Base-by-base conservation (phyloP, 2,888 invertebrate species). In the Gonocerus acuteangulatus region DNA sequence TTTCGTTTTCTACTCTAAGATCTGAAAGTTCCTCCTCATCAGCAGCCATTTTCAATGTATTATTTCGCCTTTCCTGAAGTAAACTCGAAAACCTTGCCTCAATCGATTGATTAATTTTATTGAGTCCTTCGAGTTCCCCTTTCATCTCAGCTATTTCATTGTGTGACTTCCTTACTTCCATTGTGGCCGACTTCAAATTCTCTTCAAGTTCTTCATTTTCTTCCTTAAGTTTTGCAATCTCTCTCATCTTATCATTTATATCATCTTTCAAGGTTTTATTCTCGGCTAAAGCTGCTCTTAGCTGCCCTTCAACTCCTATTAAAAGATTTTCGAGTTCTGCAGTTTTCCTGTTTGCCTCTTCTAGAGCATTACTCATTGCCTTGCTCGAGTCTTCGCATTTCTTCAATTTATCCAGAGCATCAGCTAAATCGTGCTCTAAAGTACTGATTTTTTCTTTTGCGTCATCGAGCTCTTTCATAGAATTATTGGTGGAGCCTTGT, bases 251-350 rank as follows among this genome's bases (percentile, higher is more conserved):
- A 9, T 59, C 16, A 15, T 34, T 44, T 11, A 65, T 23, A n/a
- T 65, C 62, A 15, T 61, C 44, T 44, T 48, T 52, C 13, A 65
- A 36, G 2, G 45, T 47, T 15, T 48, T 59, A 34, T 60, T 61
- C 42, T 65, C 65, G n/a, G 65, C 59, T 21, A 56, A 18, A 13
- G 19, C 19, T 42, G 51, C 65, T 54, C 58, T 42, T n/a, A 63
- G 13, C 39, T 61, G 61, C 11, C 61, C 21, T 48, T 54, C 52
- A 34, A 23, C 34, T 22, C 47, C 47, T 2, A 16, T 9, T 1
- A 61, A 15, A 2, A 52, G 13, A 2, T 52, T 47, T 2, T 54
- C 45, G 16, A 61, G 34, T 42, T 52, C 47, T 1, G 2, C 19
- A 13, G 16, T 54, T 42, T 18, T 54, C 32, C 22, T 34, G 16